Conservation (phyloP, 2,797 vertebrate species). For the Scarus forsteni region DNA sequence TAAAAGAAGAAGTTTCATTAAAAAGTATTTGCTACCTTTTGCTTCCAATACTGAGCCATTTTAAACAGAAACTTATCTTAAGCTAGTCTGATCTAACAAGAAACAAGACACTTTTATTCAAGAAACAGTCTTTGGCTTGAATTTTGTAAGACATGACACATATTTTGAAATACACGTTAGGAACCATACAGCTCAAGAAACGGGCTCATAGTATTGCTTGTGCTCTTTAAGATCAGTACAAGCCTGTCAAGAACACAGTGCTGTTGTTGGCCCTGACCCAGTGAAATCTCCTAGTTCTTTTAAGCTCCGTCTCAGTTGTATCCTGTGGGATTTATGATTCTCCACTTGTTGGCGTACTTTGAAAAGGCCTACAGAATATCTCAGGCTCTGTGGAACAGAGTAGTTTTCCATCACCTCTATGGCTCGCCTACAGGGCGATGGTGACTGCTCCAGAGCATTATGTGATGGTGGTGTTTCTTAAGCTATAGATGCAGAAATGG, state of each 20-base stretch:
- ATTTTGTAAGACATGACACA: not conserved
- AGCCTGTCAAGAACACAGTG: conserved; percentile 15
- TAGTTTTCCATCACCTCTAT: not conserved
- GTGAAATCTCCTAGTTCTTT: conserved; percentile 15
- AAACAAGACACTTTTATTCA: not conserved
- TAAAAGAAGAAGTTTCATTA: not conserved
- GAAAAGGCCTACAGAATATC: conserved; percentile 1
- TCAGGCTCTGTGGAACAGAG: not conserved
- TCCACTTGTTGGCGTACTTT: conserved; percentile 6
- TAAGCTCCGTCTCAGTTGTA: conserved; percentile 14
- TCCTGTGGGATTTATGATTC: conserved; percentile 12
- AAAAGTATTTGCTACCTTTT: not conserved
- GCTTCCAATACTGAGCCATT: not conserved
- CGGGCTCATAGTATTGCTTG: not conserved
- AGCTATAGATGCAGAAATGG: too few species aligned
- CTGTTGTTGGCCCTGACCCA: conserved; percentile 6
- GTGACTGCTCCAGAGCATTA: not conserved
- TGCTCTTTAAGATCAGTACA: not conserved
- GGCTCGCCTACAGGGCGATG: not conserved
- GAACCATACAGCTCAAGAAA: not conserved
- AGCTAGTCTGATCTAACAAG: not conserved
- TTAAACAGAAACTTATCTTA: not conserved
- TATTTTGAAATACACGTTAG: not conserved
- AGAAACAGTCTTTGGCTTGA: not conserved
- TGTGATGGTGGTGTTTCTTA: too few species aligned